Percentiles rank a stretch among this genome's conserved stretches.
phyloP scores from a whole-genome alignment of 2,888 invertebrate genomes.

The Thysanoteuthis rhombus region DNA sequence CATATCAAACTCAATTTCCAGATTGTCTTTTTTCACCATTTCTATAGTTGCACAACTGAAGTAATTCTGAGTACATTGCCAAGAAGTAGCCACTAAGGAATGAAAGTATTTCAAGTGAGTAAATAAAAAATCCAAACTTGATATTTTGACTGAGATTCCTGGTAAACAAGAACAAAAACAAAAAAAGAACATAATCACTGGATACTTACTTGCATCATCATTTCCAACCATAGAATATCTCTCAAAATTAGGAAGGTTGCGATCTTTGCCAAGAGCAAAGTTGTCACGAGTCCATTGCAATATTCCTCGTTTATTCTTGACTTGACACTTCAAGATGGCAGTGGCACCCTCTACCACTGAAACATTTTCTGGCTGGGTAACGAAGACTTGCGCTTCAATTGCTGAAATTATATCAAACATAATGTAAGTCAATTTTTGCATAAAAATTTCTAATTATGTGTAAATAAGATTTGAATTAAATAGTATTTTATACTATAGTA shows the following conservation, averaged over 20 bases:
- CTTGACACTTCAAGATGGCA: slow-evolving; percentile 89
- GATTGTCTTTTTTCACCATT: too few relatives aligned
- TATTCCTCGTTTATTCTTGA: slow-evolving; percentile 86
- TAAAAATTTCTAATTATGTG: too few relatives aligned
- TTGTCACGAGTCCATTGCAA: slow-evolving; percentile 98
- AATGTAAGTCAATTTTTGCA: background rate
- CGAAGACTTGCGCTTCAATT: slow-evolving; percentile 80
- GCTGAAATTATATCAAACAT: slow-evolving; percentile 41
- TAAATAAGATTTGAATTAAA: too few relatives aligned
- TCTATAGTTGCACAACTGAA: background rate
- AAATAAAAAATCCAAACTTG: background rate
- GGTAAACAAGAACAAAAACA: background rate
- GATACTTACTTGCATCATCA: background rate
- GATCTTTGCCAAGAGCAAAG: slow-evolving; percentile 90
- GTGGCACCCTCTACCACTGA: slow-evolving; percentile 88
- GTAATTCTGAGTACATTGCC: background rate
- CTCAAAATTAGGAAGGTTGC: slow-evolving; percentile 90
- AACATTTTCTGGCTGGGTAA: slow-evolving; percentile 90
- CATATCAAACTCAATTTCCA: too few relatives aligned
- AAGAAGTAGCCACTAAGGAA: background rate
- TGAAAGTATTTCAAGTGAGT: background rate
- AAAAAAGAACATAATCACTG: background rate
- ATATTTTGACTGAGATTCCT: background rate
- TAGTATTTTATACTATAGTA: too few relatives aligned
- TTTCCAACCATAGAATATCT: slow-evolving; percentile 96